These are phyloP conservation scores for Menura novaehollandiae DNA, from an alignment of 2,113 vertebrate genomes.

Conservation along the genomic window DNA sequence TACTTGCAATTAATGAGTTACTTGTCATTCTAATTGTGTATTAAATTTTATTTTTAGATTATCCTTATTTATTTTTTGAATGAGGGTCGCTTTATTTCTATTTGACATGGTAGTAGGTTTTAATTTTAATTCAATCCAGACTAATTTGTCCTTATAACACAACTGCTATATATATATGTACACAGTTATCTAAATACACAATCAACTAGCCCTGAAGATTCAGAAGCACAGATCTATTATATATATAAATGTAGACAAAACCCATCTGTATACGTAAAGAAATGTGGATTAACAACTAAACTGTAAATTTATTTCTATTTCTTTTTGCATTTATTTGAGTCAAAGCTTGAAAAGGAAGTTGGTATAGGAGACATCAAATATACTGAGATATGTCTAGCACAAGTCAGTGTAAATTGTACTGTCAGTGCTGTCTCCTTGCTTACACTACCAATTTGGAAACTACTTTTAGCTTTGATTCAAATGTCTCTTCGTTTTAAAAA, in stretches of 20 bases:
- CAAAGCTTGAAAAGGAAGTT: neutral
- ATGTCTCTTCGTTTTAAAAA: neutral
- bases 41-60: neutral
- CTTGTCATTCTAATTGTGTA: neutral
- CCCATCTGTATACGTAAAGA: neutral
- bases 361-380: neutral
- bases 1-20: neutral
- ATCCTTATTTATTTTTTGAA: neutral
- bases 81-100: neutral
- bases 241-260: neutral
- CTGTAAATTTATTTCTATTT: neutral
- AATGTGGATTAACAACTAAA: neutral
- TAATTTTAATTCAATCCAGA: neutral
- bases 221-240: neutral
- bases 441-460: neutral
- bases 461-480: neutral
- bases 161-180: rapidly evolving
- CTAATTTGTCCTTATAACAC: neutral
- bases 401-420: neutral
- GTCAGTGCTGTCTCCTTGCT: neutral
- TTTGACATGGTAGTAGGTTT: neutral
- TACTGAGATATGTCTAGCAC: neutral
- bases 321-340: neutral
- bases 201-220: neutral
- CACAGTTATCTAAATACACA: neutral